phyloP scores from a whole-genome alignment of 1,140 invertebrate species.

The Pogonomyrmex californicus region DNA sequence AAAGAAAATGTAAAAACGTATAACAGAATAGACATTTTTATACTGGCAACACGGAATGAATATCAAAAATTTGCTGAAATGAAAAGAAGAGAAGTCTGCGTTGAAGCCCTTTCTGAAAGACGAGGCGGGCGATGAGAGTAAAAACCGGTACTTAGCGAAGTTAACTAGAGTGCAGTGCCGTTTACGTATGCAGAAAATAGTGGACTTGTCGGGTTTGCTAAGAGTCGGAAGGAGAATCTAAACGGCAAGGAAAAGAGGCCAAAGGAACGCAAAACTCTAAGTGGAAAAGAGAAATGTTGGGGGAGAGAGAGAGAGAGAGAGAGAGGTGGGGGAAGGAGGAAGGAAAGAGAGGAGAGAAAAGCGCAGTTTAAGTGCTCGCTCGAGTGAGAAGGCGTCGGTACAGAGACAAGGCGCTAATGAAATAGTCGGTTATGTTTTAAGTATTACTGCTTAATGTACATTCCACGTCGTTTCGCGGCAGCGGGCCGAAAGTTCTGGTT shows the following conservation, averaged over 20 bases:
- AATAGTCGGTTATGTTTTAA: slow-evolving; percentile 78
- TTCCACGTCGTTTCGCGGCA: slow-evolving; percentile 51
- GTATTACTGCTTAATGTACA: slow-evolving; percentile 68
- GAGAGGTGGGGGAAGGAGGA: slow-evolving; percentile 10
- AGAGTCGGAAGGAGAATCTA: slow-evolving; percentile 22
- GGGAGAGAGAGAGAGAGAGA: slow-evolving; percentile 23
- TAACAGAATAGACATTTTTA: neutral
- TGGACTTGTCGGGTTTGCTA: slow-evolving; percentile 50
- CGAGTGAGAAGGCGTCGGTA: slow-evolving; percentile 47
- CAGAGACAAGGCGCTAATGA: slow-evolving; percentile 73
- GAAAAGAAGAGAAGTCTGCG: slow-evolving; percentile 31
- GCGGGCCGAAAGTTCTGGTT: slow-evolving; percentile 52
- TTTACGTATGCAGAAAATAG: slow-evolving; percentile 81
- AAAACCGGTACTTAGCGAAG: slow-evolving; percentile 79
- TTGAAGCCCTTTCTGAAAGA: slow-evolving; percentile 31
- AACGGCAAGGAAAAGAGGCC: slow-evolving; percentile 70
- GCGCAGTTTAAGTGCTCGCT: slow-evolving; percentile 68
- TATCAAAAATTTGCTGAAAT: slow-evolving; percentile 67
- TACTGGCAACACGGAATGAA: neutral
- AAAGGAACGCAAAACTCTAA: slow-evolving; percentile 60
- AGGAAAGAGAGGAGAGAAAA: slow-evolving; percentile 60
- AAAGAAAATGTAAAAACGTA: neutral
- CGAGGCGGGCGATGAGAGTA: slow-evolving; percentile 71
- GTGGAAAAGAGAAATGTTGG: slow-evolving; percentile 22
- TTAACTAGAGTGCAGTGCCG: slow-evolving; percentile 78